Base-by-base conservation (phyloP, 2,888 invertebrate species). In the Lochmaea crataegi region DNA sequence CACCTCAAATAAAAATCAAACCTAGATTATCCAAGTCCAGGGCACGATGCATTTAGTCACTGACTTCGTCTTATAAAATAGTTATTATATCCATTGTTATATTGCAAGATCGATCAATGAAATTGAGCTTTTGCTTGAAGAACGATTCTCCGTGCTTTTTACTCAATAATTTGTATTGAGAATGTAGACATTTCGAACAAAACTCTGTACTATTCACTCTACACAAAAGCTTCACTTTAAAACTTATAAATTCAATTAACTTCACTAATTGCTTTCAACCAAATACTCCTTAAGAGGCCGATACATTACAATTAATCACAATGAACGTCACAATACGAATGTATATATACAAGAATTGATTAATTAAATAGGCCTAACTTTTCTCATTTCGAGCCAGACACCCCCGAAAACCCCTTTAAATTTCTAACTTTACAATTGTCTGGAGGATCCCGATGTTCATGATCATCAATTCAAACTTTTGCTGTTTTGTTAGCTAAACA, bases 391-490 rank as follows among this genome's bases (percentile, higher is more conserved):
- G 41, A n/a, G n/a, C n/a, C 26, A 32, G 63, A 14, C 58, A 48
- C 60, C 51, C 14, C 16, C 45, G 48, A 18, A 26, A 45, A 18
- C 32, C 63, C 63, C 53, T 51, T 68, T 41, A 63, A 68, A 63
- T 68, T 68, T 53, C 63, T 26, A 63, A 68, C 68, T 68, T 56
- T 53, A 58, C 61, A 63, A 68, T 68, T 68, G 63, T 68, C 63
- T 68, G 53, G 68, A 68, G 63, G 63, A n/a, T 68, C 41, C 51
- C 63, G 53, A 68, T 53, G 61, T 68, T 68, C 68, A 41, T 63
- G 68, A 63, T 68, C 68, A 68, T 68, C 68, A 68, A 68, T 68
- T 68, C 68, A 68, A 68, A 68, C 68, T 68, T 68, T 68, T 51
- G 61, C 63, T 42, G 68, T 68, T 68, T 61, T 68, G 68, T 68